These are phyloP conservation scores for Bostrychus sinensis DNA, from an alignment of 2,113 vertebrate species.

Conservation along the genomic window DNA sequence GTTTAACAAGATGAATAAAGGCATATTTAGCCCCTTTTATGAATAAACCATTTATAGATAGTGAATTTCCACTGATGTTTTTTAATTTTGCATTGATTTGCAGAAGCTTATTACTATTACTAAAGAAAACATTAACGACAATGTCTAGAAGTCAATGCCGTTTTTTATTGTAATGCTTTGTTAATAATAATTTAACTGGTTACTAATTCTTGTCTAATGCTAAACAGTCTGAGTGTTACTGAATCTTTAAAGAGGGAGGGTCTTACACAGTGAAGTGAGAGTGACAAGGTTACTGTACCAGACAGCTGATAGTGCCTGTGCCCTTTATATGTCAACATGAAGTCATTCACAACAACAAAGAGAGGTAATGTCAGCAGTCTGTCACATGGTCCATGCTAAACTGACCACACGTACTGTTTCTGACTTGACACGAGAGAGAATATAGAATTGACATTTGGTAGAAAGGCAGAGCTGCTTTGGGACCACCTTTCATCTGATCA, in stretches of 20 bases:
- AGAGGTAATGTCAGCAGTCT: slow-evolving; percentile 41
- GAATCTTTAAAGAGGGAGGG: background rate
- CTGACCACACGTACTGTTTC: slow-evolving; percentile 4
- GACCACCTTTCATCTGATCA: slow-evolving; percentile 6
- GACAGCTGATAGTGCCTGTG: background rate
- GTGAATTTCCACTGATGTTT: no score
- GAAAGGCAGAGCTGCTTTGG: background rate
- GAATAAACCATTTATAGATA: no score
- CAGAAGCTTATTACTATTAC: no score
- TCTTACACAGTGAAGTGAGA: slow-evolving; percentile 4
- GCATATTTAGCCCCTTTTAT: no score
- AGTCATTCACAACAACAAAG: slow-evolving; percentile 39
- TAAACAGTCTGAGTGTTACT: no score
- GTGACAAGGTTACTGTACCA: slow-evolving; percentile 28
- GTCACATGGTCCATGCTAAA: slow-evolving; percentile 8
- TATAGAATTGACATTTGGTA: slow-evolving; percentile 22
- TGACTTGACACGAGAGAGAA: background rate
- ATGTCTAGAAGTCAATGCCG: no score
- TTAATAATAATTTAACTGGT: no score
- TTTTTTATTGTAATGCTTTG: no score
- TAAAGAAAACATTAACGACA: no score
- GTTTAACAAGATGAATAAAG: no score
- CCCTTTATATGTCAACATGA: slow-evolving; percentile 41
- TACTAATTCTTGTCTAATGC: no score
- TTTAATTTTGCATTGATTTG: no score